These are phyloP conservation scores for Cotesia glomerata DNA, from an alignment of 1,140 invertebrate species.

Conservation along the genomic window DNA sequence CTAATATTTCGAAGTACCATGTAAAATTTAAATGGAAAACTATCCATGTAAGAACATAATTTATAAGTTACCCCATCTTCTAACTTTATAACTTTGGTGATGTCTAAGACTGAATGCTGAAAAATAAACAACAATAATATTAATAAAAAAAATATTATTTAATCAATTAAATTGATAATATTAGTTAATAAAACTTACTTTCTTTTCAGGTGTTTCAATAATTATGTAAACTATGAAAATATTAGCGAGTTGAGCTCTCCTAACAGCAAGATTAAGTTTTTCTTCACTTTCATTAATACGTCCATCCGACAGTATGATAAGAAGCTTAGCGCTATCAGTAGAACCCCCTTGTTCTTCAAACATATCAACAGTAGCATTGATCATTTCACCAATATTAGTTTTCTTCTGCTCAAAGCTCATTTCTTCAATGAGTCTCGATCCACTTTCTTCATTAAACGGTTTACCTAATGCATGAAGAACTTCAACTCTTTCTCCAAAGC, in stretches of 20 bases:
- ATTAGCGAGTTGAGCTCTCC: slow-evolving; percentile 77
- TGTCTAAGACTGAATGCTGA: slow-evolving; percentile 90
- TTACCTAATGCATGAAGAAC: slow-evolving; percentile 87
- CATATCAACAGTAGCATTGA: slow-evolving; percentile 79
- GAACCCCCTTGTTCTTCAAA: slow-evolving; percentile 66
- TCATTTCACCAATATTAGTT: slow-evolving; percentile 79
- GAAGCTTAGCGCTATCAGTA: slow-evolving; percentile 80
- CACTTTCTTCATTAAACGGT: slow-evolving; percentile 82
- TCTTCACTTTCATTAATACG: slow-evolving; percentile 88
- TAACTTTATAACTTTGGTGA: slow-evolving; percentile 75
- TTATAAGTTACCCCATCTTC: slow-evolving; percentile 68
- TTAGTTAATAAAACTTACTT: slow-evolving; percentile 66
- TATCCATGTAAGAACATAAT: slow-evolving; percentile 85
- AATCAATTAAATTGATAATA: neutral
- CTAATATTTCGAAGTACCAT: slow-evolving; percentile 89
- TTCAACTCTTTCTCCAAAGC: slow-evolving; percentile 88
- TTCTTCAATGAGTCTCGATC: slow-evolving; percentile 77
- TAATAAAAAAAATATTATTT: slow-evolving; percentile 25
- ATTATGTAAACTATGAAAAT: slow-evolving; percentile 96
- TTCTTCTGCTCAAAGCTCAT: slow-evolving; percentile 83
- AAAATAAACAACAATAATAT: slow-evolving; percentile 43
- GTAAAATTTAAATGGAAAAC: slow-evolving; percentile 99
- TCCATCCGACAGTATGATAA: slow-evolving; percentile 94
- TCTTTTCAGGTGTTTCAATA: slow-evolving; percentile 90
- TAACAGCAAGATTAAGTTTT: slow-evolving; percentile 78